Evolutionary conservation across 2,888 invertebrate genomes (phyloP), one percentile per base, ranked within the genome.

Genomic region (Xanthostigma xanthostigma): DNA sequence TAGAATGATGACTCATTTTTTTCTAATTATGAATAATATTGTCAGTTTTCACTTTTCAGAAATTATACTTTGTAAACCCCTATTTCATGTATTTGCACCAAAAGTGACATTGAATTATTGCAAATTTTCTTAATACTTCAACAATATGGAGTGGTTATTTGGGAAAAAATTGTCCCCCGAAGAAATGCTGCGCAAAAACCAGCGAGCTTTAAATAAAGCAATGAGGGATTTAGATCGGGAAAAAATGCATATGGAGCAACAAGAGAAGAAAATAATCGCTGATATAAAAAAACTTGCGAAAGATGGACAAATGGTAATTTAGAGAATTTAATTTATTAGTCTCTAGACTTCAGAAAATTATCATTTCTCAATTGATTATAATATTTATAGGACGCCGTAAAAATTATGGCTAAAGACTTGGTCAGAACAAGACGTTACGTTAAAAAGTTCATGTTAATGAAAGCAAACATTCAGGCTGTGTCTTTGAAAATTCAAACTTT

Each of bases 221-320:
- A 95, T 97, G 88, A 76, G 98, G 8, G 98, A 98, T 68, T 74
- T 98, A 55, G 98, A 98, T 66, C 75, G 95, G 45, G 94, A 96
- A 70, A 81, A 84, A 51, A 76, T 81, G 67, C 86, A 92, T 64
- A 95, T 98, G 94, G 97, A 98, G 66, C 91, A 92, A 60, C 96
- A 97, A 64, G 98, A 99, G 64, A 98, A 98, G 69, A 98, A 97
- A 70, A 85, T 97, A 53, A 98, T 98, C 52, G 81, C 81, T 1
- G 98, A 98, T 63, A 98, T 98, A 53, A 98, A 98, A 66, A 97
- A 96, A 71, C 82, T 97, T 70, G 98, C 98, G 1, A 98, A 98
- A 64, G 92, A 94, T 62, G 95, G 95, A 11, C 98, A 98, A 73
- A 98, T 98, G 94, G 92, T 91, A 64, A 61, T 53, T 51, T 9